Base-by-base conservation (phyloP, 2,888 invertebrate genomes). In the Pachliopta kotzebuea region DNA sequence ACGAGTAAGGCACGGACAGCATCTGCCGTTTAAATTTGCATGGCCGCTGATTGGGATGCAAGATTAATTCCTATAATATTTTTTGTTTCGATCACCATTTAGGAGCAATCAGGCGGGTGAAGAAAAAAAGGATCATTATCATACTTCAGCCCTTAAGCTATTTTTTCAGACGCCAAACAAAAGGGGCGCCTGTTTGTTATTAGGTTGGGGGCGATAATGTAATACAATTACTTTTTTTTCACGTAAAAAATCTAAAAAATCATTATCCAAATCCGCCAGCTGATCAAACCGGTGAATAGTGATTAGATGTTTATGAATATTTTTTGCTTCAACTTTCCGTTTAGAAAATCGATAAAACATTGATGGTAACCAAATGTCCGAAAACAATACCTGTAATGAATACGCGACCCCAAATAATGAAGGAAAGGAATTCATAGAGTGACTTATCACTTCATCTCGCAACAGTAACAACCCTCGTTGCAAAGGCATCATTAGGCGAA, bases 181-280 rank as follows among this genome's bases (percentile, higher is more conserved):
- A 49, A 88, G 86, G 90, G 91, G 86, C 85, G 86, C 81, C 84
- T 87, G 84, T 89, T 88, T 88, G 86, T 86, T 91, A 90, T 90
- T 88, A 84, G 85, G 87, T 89, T 85, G 84, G 91, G 90, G 90
- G 90, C 89, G 90, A 90, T 90, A 91, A 90, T 90, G 84, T 86
- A 83, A 90, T 89, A 88, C 89, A 90, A 90, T 90, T 86, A 90
- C 77, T 83, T 85, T 89, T 87, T 87, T 87, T 87, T 85, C 17
- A 29, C 31, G 18, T 68, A 67, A 67, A 78, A 85, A 86, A 88
- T 85, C 83, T 71, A 74, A 78, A 81, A 84, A 86, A 79, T 88
- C 85, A 86, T 89, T 88, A 90, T 90, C 90, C 85, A 88, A 90
- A 90, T 88, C 84, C 81, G 81, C 86, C 89, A 89, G 90, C 90